Conservation (phyloP, 2,113 vertebrate genomes). For the Lates calcarifer region DNA sequence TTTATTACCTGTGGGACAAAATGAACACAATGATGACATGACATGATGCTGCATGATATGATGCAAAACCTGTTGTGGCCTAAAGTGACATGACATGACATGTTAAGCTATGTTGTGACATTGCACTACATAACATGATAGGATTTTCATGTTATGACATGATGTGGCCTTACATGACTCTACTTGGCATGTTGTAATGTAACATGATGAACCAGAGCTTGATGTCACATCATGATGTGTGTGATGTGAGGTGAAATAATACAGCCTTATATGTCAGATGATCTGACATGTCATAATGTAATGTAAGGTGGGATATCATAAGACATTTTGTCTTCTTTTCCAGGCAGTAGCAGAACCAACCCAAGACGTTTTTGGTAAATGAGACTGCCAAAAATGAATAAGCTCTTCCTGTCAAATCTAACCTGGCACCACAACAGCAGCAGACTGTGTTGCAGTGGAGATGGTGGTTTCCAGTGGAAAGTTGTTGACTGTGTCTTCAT, state of each 20-base stretch:
- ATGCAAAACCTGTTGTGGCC: no score
- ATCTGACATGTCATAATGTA: neutral
- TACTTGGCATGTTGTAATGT: neutral
- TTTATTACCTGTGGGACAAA: slow-evolving; percentile 22
- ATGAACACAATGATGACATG: neutral
- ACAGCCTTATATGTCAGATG: neutral
- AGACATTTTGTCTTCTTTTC: no score
- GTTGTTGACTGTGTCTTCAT: slow-evolving; percentile 71
- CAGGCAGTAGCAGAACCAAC: neutral
- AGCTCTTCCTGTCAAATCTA: slow-evolving; percentile 5
- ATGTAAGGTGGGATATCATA: neutral
- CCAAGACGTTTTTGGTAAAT: slow-evolving; percentile 2
- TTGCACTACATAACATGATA: neutral
- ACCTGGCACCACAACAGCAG: slow-evolving; percentile 54
- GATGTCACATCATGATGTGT: neutral
- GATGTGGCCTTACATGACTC: neutral
- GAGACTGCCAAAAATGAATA: neutral
- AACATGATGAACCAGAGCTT: neutral
- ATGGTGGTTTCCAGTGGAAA: slow-evolving; percentile 38
- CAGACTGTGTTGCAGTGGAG: slow-evolving; percentile 3
- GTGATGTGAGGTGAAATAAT: neutral
- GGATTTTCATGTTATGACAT: neutral
- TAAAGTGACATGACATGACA: neutral
- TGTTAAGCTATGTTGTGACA: neutral
- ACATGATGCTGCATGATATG: neutral